phyloP scores from a whole-genome alignment of 2,797 vertebrate species.

The Epinephelus coioides region DNA sequence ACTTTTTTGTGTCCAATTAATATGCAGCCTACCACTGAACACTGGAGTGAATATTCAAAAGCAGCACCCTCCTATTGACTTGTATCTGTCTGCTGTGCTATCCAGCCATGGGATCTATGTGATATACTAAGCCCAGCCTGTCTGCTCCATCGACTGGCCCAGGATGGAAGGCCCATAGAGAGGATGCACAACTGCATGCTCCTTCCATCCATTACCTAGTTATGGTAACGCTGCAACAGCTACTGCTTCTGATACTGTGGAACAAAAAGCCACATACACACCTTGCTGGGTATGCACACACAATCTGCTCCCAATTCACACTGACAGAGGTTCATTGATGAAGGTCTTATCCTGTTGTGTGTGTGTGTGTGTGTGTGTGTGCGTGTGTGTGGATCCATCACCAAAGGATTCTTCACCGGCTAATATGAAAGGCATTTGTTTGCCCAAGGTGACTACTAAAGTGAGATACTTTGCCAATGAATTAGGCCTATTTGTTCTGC shows the following conservation, averaged over 20 bases:
- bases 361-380: background rate
- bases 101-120: constrained; percentile 74
- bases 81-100: constrained; percentile 68
- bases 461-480: background rate
- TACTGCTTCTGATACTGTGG: constrained; percentile 24
- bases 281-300: constrained; percentile 66
- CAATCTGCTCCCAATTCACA: constrained; percentile 64
- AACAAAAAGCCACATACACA: constrained; percentile 36
- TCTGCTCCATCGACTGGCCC: constrained; percentile 79
- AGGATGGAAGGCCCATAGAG: constrained; percentile 78
- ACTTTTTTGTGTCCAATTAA: constrained; percentile 56
- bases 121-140: constrained; percentile 79
- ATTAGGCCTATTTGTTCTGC: constrained; percentile 8
- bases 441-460: constrained; percentile 29
- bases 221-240: constrained; percentile 56
- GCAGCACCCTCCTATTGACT: constrained; percentile 77
- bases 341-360: constrained; percentile 41
- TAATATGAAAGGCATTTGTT: constrained; percentile 32
- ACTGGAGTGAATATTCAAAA: constrained; percentile 80
- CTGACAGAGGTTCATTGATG: constrained; percentile 63
- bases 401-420: constrained; percentile 17
- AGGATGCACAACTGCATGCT: constrained; percentile 82
- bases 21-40: constrained; percentile 63
- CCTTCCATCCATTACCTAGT: constrained; percentile 82
- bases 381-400: constrained; percentile 14